Base-by-base conservation (phyloP, 2,113 vertebrate species). In the Puma concolor region DNA sequence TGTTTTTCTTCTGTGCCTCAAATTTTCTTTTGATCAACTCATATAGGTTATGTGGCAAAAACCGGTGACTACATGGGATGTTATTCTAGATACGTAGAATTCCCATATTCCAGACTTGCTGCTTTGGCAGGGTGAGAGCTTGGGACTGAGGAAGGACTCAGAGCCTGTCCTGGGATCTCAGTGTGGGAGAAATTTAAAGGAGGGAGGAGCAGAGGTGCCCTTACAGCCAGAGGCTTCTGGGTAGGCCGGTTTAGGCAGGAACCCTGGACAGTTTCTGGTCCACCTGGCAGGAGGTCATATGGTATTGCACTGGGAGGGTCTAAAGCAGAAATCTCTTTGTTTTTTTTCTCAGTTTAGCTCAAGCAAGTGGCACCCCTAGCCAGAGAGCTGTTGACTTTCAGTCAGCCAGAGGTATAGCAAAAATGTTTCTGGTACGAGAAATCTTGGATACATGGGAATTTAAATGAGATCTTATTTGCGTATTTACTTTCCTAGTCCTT, bases 1-100 rank as follows among this genome's bases (percentile, higher is more conserved):
- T 86, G 13, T 71, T 21, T 88, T 81, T n/a, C 36, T 84, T 91
- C 38, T 83, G 33, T 7, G 74, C 16, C 72, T 60, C 25, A 92
- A 85, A 66, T 88, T 84, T 25, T 77, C 8, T 90, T 90, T 60
- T 60, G 38, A 76, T 33, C n/a, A n/a, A 0, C 74, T 90, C 36
- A 27, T n/a, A 54, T 12, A 41, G 36, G 29, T 88, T 25, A 67
- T 38, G 31, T 87, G 71, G 44, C 27, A 85, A 85, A 72, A 91
- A 2, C 63, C 79, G 54, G 38, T 41, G 52, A 96, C 19, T 21
- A 12, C 2, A 31, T 1, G 11, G 36, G 11, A 41, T 64, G 54
- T 13, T 72, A 54, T 33, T 87, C 48, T 74, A 80, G 63, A n/a
- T n/a, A 6, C 63, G 57, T 3, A 81, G 21, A 31, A 15, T 41